phyloP scores from a whole-genome alignment of 2,797 vertebrate species.

The Pygocentrus nattereri region DNA sequence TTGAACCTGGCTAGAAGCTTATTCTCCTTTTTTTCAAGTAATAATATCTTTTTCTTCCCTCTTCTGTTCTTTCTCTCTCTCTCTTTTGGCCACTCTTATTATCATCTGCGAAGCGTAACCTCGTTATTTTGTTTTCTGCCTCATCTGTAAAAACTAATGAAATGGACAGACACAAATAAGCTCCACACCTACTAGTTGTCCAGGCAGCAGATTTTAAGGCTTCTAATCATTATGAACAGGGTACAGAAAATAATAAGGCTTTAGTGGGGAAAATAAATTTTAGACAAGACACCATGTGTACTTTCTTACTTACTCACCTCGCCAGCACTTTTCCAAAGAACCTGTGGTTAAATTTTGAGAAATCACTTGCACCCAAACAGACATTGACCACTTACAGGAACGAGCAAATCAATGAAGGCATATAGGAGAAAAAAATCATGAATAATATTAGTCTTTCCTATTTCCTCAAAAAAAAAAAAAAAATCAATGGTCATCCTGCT shows the following conservation, averaged over 20 bases:
- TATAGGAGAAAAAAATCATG: slow-evolving; percentile 3
- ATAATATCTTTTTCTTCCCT: slow-evolving; percentile 52
- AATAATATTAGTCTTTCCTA: too few species aligned
- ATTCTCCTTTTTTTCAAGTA: slow-evolving; percentile 60
- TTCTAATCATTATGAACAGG: slow-evolving; percentile 64
- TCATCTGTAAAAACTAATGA: slow-evolving; percentile 70
- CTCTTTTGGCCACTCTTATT: slow-evolving; percentile 55
- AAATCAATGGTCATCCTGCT: slow-evolving; percentile 26
- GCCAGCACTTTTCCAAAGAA: background rate
- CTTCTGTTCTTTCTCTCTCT: slow-evolving; percentile 36
- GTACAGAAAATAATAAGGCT: slow-evolving; percentile 56
- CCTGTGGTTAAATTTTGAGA: background rate
- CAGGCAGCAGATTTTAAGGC: slow-evolving; percentile 61
- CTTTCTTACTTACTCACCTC: background rate
- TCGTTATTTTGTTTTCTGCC: slow-evolving; percentile 68
- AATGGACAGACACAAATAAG: slow-evolving; percentile 69
- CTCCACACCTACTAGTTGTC: slow-evolving; percentile 62
- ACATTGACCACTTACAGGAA: background rate
- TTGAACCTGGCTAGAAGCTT: slow-evolving; percentile 65
- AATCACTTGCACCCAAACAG: background rate
- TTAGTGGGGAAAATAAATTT: slow-evolving; percentile 17
- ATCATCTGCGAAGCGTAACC: slow-evolving; percentile 62
- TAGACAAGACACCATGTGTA: background rate
- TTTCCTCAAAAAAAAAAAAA: background rate
- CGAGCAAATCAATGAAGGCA: background rate